Percentiles rank a stretch among this genome's conserved stretches.
These are phyloP conservation scores for Athalia cordata DNA, from an alignment of 2,888 invertebrate genomes.

Conservation along the genomic window DNA sequence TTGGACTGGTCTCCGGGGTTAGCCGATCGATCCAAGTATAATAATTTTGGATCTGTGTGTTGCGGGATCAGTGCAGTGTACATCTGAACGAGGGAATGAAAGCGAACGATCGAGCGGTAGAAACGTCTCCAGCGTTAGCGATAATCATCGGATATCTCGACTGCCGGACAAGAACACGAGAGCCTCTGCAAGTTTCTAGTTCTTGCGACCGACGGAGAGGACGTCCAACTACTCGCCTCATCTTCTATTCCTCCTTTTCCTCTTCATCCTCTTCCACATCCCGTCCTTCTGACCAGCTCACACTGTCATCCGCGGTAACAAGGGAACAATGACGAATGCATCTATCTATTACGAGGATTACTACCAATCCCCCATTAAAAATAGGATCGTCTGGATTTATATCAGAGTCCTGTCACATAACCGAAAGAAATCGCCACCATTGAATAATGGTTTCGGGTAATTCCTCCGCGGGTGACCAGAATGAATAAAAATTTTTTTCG, in stretches of 20 bases:
- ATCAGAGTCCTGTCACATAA: too few species aligned
- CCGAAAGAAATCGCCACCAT: too few species aligned
- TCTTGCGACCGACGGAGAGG: neutral
- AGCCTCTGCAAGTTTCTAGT: conserved; percentile 27
- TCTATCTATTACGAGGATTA: neutral
- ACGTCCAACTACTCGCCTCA: neutral
- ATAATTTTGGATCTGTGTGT: too few species aligned
- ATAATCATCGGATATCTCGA: conserved; percentile 40
- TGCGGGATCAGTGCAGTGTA: neutral
- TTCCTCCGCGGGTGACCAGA: too few species aligned
- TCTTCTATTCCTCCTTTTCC: neutral
- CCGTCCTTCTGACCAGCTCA: neutral
- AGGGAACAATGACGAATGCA: neutral
- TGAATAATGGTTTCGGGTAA: too few species aligned
- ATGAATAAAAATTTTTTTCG: too few species aligned
- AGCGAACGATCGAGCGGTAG: neutral
- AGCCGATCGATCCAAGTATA: too few species aligned
- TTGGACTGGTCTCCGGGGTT: too few species aligned
- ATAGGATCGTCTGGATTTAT: too few species aligned
- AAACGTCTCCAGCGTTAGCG: conserved; percentile 5
- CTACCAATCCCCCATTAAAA: too few species aligned
- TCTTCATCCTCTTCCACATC: neutral
- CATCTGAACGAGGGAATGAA: neutral
- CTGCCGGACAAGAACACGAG: conserved; percentile 22
- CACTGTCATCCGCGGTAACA: neutral